A percentile compares a stretch with the other conserved stretches of the same genome.
Evolutionary conservation across 2,888 invertebrate species (phyloP).

Genomic region (Hydriomena furcata): DNA sequence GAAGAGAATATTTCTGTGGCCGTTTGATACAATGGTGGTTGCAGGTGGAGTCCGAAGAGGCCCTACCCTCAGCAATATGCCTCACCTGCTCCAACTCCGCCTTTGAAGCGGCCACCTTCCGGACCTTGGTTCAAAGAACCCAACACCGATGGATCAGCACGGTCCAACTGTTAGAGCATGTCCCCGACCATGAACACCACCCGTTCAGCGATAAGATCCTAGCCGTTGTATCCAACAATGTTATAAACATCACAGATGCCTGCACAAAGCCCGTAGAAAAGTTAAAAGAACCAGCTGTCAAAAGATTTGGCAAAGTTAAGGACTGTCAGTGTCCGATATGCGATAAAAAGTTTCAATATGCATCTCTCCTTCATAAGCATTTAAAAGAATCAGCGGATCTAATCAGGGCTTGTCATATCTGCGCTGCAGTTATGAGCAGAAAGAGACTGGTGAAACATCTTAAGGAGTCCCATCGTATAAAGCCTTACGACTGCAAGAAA

Average conservation of each 20-base stretch:
- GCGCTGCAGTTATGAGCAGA: conserved; percentile 59
- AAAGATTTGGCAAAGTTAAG: conserved; percentile 32
- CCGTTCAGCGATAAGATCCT: conserved; percentile 38
- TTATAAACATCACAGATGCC: conserved; percentile 47
- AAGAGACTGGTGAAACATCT: conserved; percentile 59
- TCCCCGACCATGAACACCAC: conserved; percentile 40
- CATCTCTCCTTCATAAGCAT: conserved; percentile 57
- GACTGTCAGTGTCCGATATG: conserved; percentile 60
- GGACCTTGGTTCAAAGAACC: conserved; percentile 53
- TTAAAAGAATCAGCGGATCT: conserved; percentile 62
- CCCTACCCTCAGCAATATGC: conserved; percentile 66
- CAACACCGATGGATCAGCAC: conserved; percentile 53
- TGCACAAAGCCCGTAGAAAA: conserved; percentile 15
- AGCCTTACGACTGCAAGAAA: conserved; percentile 57
- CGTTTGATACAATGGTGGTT: conserved; percentile 69
- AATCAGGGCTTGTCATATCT: conserved; percentile 63
- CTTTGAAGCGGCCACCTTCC: conserved; percentile 60
- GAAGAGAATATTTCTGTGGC: conserved; percentile 49
- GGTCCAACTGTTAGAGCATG: conserved; percentile 47
- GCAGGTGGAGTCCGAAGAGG: conserved; percentile 64
- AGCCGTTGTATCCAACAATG: conserved; percentile 47
- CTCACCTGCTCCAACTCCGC: conserved; percentile 55
- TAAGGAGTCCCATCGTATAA: conserved; percentile 42
- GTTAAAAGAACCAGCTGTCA: conserved; percentile 18
- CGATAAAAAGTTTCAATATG: conserved; percentile 55